phyloP scores from a whole-genome alignment of 2,113 vertebrate genomes.

The Sinocyclocheilus anophthalmus region DNA sequence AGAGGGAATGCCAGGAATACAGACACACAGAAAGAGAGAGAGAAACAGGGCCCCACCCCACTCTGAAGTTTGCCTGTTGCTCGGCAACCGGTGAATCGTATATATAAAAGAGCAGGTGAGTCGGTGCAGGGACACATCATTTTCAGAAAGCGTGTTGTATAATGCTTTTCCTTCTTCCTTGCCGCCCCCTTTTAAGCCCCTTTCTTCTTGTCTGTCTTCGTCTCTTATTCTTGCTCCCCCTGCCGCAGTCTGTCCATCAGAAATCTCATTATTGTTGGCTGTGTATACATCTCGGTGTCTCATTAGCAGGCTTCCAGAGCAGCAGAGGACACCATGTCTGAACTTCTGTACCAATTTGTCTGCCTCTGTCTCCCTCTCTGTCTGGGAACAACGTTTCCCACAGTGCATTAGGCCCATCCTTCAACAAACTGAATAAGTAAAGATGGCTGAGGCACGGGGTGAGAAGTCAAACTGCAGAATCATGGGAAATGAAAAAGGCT shows the following conservation, averaged over 20 bases:
- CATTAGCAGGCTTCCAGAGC: constrained; percentile 74
- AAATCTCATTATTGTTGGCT: constrained; percentile 77
- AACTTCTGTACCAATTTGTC: constrained; percentile 74
- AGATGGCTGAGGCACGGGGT: constrained; percentile 28
- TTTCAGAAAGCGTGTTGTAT: not conserved
- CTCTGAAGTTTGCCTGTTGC: constrained; percentile 60
- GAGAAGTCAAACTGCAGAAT: constrained; percentile 42
- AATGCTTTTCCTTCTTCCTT: constrained; percentile 17
- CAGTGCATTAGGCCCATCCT: constrained; percentile 45
- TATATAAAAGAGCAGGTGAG: constrained; percentile 49
- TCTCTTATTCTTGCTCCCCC: constrained; percentile 23
- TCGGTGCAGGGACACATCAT: constrained; percentile 31
- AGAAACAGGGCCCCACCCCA: constrained; percentile 18
- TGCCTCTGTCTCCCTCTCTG: constrained; percentile 57
- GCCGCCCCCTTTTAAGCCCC: constrained; percentile 15
- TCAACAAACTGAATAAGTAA: constrained; percentile 52
- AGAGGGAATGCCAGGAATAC: constrained; percentile 24
- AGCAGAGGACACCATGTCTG: constrained; percentile 75
- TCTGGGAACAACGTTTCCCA: constrained; percentile 44
- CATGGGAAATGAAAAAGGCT: constrained; percentile 35
- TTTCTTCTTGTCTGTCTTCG: constrained; percentile 18
- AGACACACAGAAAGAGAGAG: not conserved
- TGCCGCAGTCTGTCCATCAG: constrained; percentile 71
- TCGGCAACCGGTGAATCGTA: constrained; percentile 49
- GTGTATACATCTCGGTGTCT: constrained; percentile 79